phyloP scores from a whole-genome alignment of 2,797 vertebrate genomes.

The Selene dorsalis region DNA sequence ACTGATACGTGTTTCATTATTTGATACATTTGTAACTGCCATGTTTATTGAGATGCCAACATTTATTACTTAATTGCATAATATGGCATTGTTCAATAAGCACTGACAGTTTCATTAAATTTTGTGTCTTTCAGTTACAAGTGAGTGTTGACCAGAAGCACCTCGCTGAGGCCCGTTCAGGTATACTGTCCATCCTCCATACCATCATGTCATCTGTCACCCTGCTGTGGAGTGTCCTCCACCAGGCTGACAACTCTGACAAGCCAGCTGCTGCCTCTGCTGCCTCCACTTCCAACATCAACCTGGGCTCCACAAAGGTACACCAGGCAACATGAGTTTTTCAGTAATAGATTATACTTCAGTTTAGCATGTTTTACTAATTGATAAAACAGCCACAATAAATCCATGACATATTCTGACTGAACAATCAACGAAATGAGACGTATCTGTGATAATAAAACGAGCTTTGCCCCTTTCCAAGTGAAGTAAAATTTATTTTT shows the following conservation, averaged over 20 bases:
- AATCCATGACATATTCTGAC: background rate
- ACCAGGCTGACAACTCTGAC: conserved; percentile 93
- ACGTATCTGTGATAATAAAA: background rate
- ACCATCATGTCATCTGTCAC: conserved; percentile 99
- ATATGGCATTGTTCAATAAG: background rate
- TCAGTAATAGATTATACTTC: background rate
- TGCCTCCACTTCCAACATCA: conserved; percentile 93
- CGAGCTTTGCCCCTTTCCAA: background rate
- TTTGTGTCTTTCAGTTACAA: conserved; percentile 85
- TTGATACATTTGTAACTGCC: background rate
- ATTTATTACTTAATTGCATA: background rate
- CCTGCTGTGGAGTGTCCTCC: conserved; percentile 94
- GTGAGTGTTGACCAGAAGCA: conserved; percentile 96
- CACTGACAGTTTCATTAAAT: background rate
- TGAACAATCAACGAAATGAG: conserved; percentile 4
- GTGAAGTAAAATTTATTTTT: background rate
- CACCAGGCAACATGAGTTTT: background rate
- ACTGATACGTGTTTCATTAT: background rate
- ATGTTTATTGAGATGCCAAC: background rate
- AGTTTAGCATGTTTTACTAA: background rate
- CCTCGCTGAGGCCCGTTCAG: conserved; percentile 93
- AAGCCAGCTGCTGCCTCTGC: conserved; percentile 88
- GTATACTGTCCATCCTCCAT: conserved; percentile 96
- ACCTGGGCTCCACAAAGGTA: conserved; percentile 98
- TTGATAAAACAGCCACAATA: background rate